Evolutionary conservation across 2,113 vertebrate genomes (phyloP).

Genomic region (Tichodroma muraria): DNA sequence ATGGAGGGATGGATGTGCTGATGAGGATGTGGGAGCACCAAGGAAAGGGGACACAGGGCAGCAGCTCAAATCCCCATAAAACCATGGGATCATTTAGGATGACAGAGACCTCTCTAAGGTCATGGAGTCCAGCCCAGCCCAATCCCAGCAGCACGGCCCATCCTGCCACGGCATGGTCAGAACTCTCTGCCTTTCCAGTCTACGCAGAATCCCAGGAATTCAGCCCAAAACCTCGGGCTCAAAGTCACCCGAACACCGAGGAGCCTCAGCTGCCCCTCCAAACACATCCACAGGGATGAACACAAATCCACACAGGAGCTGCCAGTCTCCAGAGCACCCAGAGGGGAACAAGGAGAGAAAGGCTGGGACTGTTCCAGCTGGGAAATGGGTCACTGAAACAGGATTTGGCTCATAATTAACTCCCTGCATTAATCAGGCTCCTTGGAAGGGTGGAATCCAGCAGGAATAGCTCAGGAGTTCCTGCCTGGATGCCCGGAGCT

Average conservation of each 20-base stretch:
- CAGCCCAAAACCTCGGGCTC: background rate
- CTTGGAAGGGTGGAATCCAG: background rate
- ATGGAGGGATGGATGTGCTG: background rate
- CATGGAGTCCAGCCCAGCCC: rapidly evolving
- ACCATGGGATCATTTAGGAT: background rate
- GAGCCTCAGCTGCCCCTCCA: background rate
- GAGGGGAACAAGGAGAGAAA: background rate
- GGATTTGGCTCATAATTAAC: background rate
- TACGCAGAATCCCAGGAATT: background rate
- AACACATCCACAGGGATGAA: background rate
- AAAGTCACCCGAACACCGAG: background rate
- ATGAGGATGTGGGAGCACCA: background rate
- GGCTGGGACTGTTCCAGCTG: background rate
- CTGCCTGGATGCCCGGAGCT: background rate
- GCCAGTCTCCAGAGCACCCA: background rate
- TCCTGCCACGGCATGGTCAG: background rate
- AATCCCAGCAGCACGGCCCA: background rate
- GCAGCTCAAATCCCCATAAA: background rate
- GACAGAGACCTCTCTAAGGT: background rate
- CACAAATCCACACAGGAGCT: background rate
- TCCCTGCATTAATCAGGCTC: background rate
- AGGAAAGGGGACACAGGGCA: background rate
- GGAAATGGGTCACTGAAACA: background rate
- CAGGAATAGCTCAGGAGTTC: background rate
- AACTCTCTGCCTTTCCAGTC: background rate